These are phyloP conservation scores for Globodera rostochiensis DNA, from an alignment of 1,140 invertebrate genomes.

Conservation along the genomic window DNA sequence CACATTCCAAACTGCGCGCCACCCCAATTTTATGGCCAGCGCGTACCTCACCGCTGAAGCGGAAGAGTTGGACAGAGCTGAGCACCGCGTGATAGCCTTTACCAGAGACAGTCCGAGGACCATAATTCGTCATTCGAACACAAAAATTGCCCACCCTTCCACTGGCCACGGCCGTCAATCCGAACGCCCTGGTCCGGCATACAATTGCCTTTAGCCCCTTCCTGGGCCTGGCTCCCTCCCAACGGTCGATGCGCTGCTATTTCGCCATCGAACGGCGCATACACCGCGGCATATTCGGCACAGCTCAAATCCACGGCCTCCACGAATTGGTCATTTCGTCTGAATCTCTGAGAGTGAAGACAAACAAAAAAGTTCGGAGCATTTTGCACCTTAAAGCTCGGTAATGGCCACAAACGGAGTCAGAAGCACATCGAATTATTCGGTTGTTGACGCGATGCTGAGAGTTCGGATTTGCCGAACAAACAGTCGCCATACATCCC, in stretches of 20 bases:
- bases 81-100: conserved; percentile 62
- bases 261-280: conserved; percentile 61
- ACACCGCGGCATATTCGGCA: conserved; percentile 40
- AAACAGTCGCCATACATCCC: conserved; percentile 19
- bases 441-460: conserved; percentile 5
- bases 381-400: conserved; percentile 17
- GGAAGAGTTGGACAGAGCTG: conserved; percentile 48
- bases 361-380: conserved; percentile 4
- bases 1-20: conserved; percentile 42
- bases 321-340: conserved; percentile 53
- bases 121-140: too few relatives aligned
- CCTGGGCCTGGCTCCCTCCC: conserved; percentile 50
- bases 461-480: conserved; percentile 16
- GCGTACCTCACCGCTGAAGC: conserved; percentile 54
- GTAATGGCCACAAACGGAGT: conserved; percentile 35
- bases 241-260: conserved; percentile 59
- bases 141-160: conserved; percentile 46
- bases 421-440: conserved; percentile 10
- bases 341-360: conserved; percentile 34
- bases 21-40: conserved; percentile 61
- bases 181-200: conserved; percentile 55
- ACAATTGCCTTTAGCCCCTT: conserved; percentile 42
- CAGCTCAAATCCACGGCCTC: conserved; percentile 59
- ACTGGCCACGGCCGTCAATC: conserved; percentile 63
- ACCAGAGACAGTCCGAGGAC: conserved; percentile 9